Conservation (phyloP, 2,888 invertebrate genomes). For the Onchidella celtica region DNA sequence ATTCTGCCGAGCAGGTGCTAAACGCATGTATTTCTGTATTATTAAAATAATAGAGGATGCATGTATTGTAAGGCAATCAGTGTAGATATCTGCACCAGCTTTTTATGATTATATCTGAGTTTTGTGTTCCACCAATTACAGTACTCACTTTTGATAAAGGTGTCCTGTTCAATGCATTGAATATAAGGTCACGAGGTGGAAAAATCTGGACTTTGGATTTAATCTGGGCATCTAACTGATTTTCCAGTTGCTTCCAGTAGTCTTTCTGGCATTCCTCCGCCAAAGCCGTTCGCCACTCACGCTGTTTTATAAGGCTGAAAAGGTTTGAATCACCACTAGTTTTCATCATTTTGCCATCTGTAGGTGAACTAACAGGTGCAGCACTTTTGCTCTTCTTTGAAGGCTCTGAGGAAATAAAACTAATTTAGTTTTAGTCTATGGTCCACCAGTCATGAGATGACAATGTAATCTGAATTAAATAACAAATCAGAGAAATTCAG, state of each 20-base stretch:
- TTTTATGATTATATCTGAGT: too few species aligned
- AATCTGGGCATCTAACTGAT: slow-evolving; percentile 67
- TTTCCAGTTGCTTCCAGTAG: slow-evolving; percentile 74
- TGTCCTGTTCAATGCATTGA: slow-evolving; percentile 80
- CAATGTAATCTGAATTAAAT: too few species aligned
- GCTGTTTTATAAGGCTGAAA: slow-evolving; percentile 54
- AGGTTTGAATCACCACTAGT: neutral
- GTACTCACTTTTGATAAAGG: slow-evolving; percentile 71
- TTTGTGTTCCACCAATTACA: too few species aligned
- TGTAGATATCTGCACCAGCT: too few species aligned
- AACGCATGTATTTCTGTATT: too few species aligned
- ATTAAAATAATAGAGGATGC: too few species aligned
- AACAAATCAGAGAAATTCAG: too few species aligned
- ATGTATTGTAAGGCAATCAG: too few species aligned
- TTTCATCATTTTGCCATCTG: neutral
- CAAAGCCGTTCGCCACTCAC: slow-evolving; percentile 64
- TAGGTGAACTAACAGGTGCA: neutral
- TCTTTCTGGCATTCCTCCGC: slow-evolving; percentile 69
- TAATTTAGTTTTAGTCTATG: too few species aligned
- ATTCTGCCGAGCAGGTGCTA: too few species aligned
- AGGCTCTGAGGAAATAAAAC: too few species aligned
- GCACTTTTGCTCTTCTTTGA: neutral
- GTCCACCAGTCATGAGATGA: too few species aligned
- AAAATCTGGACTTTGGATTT: slow-evolving; percentile 70
- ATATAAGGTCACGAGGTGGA: slow-evolving; percentile 79